Evolutionary conservation across 2,888 invertebrate genomes (phyloP), one percentile per base, ranked within the genome.

Genomic region (Brachyptera risi): DNA sequence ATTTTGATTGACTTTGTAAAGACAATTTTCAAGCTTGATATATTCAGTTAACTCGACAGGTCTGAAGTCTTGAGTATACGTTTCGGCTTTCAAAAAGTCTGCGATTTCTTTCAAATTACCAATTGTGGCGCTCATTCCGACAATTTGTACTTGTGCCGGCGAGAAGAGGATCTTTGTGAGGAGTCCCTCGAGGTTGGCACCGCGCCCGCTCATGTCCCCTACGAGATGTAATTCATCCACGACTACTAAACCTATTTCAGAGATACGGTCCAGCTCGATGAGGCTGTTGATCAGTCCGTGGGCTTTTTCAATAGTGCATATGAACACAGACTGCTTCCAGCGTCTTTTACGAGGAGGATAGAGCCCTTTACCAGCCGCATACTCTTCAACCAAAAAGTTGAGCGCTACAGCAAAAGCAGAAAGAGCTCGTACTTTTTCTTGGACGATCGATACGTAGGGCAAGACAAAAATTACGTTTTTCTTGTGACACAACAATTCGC

Each of bases 91-190:
- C 1, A 99, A 78, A 75, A 96, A 98, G 58, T 74, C 70, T 0
- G 88, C 85, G 44, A 99, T 72, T 71, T 96, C 92, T 0, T 82
- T 73, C 58, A 96, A 78, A 76, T 98, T 97, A 61, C 92, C 95
- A 68, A 98, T 89, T 0, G 98, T 98, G 0, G 98, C 98, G 75
- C 95, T 96, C 96, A 98, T 97, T 21, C 95, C 96, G 17, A 98
- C 83, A 61, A 98, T 87, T 73, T 96, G 96, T 63, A 92, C 86
- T 60, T 77, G 76, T 44, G 78, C 85, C 85, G 69, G 23, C 75
- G 71, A 66, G 63, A 58, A 68, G 47, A 27, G 13, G 42, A 59
- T 54, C 74, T 94, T 97, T 0, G 93, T 83, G 15, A 98, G 75
- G 60, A 91, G 78, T 38, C 84, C 85, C 77, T 98, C 98, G 47